A percentile compares a stretch with the other conserved stretches of the same genome.
These are phyloP conservation scores for Enteromius radiatus DNA, from an alignment of 2,797 vertebrate species.

Conservation along the genomic window DNA sequence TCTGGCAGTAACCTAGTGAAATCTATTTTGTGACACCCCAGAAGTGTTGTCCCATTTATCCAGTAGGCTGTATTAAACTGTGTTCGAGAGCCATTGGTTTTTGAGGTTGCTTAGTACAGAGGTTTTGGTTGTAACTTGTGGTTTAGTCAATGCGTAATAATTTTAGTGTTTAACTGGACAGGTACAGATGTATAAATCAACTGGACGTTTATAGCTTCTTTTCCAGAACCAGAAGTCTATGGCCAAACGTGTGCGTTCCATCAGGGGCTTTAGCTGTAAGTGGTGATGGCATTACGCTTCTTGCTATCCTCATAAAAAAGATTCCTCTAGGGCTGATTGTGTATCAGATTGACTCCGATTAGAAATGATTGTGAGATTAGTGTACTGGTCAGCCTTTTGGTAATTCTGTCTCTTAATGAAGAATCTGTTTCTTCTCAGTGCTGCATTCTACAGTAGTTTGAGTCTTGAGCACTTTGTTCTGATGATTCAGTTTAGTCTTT, in stretches of 20 bases:
- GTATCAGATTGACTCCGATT: constrained; percentile 19
- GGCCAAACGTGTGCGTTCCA: constrained; percentile 30
- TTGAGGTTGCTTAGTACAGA: constrained; percentile 11
- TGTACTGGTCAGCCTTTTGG: neutral
- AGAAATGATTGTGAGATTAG: constrained; percentile 11
- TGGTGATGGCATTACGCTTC: constrained; percentile 41
- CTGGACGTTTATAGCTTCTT: constrained; percentile 18
- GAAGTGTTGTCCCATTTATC: constrained; percentile 39
- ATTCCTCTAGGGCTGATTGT: constrained; percentile 21
- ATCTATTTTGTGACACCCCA: constrained; percentile 45
- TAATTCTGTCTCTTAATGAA: constrained; percentile 28
- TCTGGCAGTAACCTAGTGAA: constrained; percentile 26
- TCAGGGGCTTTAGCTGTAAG: constrained; percentile 52
- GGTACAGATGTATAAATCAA: constrained; percentile 36
- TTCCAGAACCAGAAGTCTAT: constrained; percentile 15
- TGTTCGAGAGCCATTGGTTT: neutral
- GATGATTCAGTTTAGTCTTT: constrained; percentile 22
- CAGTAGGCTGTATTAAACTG: neutral
- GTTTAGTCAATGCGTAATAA: neutral
- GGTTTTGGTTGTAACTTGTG: constrained; percentile 7
- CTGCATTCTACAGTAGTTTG: constrained; percentile 27
- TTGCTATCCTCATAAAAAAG: constrained; percentile 26
- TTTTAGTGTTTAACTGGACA: constrained; percentile 15
- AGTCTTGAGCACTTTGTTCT: constrained; percentile 14
- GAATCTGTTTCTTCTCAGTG: constrained; percentile 29